Conservation (phyloP, 2,797 vertebrate genomes). For the Catharus ustulatus region DNA sequence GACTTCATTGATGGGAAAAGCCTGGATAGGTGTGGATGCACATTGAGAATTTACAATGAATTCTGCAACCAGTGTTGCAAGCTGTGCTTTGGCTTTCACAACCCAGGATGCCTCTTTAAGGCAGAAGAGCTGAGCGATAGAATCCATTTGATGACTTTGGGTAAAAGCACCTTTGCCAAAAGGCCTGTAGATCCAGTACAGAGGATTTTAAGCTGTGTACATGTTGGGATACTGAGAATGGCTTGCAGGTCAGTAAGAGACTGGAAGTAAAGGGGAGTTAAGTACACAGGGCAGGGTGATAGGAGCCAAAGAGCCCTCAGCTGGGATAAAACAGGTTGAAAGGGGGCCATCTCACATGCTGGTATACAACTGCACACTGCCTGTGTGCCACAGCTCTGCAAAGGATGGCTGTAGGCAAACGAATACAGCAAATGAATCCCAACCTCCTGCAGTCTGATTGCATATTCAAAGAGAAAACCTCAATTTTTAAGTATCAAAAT, state of each 20-base stretch:
- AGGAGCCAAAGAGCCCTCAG: background rate
- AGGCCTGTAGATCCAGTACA: background rate
- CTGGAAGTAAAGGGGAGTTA: background rate
- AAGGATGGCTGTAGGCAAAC: background rate
- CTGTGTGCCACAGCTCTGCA: background rate
- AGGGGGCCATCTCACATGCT: background rate
- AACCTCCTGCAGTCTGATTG: background rate
- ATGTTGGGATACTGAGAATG: background rate
- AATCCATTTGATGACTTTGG: rapidly evolving
- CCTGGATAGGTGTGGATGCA: background rate
- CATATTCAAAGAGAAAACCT: background rate
- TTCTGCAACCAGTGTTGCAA: background rate
- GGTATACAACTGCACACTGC: background rate
- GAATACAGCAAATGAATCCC: background rate
- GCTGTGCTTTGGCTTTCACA: background rate
- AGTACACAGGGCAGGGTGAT: background rate
- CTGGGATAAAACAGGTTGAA: background rate
- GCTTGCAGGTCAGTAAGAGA: background rate
- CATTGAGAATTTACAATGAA: background rate
- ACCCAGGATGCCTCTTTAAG: background rate
- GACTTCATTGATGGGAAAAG: background rate
- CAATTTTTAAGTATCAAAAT: background rate
- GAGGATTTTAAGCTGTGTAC: background rate
- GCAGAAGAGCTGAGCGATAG: background rate
- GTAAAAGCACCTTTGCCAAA: background rate